Conservation (phyloP, 1,140 invertebrate genomes). For the Drosophila simulans region DNA sequence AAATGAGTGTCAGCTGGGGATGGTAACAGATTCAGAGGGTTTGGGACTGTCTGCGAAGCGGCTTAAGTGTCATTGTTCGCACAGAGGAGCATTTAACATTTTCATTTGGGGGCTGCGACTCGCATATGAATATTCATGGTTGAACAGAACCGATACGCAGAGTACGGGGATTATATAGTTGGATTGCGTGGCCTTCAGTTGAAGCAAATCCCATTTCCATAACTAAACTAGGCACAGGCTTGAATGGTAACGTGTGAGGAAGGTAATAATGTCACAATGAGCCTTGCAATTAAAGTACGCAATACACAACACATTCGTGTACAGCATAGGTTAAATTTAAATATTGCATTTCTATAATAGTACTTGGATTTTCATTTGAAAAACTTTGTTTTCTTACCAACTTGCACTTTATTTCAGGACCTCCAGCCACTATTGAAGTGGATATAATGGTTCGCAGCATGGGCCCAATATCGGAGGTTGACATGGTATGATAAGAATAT, state of each 20-base stretch:
- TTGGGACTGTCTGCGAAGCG: conserved; percentile 68
- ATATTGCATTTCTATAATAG: too few species aligned
- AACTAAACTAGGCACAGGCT: background rate
- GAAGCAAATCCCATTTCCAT: conserved; percentile 11
- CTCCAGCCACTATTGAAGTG: conserved; percentile 92
- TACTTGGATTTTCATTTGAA: too few species aligned
- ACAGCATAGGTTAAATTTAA: background rate
- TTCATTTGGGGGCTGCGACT: conserved; percentile 55
- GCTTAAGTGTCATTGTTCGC: conserved; percentile 79
- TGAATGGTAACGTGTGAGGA: background rate
- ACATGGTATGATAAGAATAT: conserved; percentile 88
- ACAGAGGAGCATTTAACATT: conserved; percentile 69
- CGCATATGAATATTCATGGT: conserved; percentile 45
- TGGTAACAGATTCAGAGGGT: conserved; percentile 9
- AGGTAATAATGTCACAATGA: background rate
- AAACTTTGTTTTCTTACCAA: too few species aligned
- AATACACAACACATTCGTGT: background rate
- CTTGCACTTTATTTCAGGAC: conserved; percentile 85
- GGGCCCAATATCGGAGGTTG: conserved; percentile 94
- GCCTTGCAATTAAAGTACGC: background rate
- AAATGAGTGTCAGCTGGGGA: background rate
- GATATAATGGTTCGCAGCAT: conserved; percentile 95
- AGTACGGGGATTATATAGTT: conserved; percentile 32
- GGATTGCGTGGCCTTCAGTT: conserved; percentile 24
- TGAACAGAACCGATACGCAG: conserved; percentile 31